Conservation (phyloP, 2,888 invertebrate species). For the Phaonia tiefii region DNA sequence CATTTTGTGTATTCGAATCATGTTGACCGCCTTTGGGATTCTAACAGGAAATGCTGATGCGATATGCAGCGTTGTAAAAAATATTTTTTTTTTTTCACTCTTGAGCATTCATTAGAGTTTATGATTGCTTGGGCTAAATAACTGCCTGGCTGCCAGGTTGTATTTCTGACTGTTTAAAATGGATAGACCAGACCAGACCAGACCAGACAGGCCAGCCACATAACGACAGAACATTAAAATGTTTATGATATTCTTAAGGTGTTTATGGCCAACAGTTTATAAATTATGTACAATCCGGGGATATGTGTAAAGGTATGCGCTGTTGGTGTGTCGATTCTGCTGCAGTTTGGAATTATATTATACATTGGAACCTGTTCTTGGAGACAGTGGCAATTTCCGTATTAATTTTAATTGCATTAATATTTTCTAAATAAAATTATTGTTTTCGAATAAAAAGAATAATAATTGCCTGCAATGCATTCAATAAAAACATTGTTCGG, state of each 20-base stretch:
- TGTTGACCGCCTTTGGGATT: slow-evolving; percentile 21
- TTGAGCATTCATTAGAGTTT: slow-evolving; percentile 40
- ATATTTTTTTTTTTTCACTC: too few relatives aligned
- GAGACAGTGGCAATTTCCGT: too few relatives aligned
- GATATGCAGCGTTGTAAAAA: slow-evolving; percentile 29
- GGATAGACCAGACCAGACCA: too few relatives aligned
- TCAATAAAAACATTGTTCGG: too few relatives aligned
- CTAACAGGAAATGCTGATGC: slow-evolving; percentile 54
- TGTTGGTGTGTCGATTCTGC: not conserved
- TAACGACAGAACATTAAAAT: not conserved
- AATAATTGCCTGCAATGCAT: too few relatives aligned
- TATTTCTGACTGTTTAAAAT: not conserved
- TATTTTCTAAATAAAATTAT: too few relatives aligned
- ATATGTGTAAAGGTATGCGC: not conserved
- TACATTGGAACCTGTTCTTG: too few relatives aligned
- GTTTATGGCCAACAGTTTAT: slow-evolving; percentile 29
- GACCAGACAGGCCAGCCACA: too few relatives aligned
- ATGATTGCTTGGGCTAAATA: not conserved
- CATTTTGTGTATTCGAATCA: slow-evolving; percentile 48
- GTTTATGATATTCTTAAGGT: slow-evolving; percentile 42
- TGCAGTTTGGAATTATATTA: too few relatives aligned
- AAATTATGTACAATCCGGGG: slow-evolving; percentile 1
- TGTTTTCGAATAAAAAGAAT: too few relatives aligned
- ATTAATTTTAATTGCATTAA: too few relatives aligned
- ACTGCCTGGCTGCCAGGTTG: not conserved